Evolutionary conservation across 53 echinoderm and acorn worm genomes (phyloP), one percentile per base, ranked within the genome.

Genomic region (Stichopus horrens): DNA sequence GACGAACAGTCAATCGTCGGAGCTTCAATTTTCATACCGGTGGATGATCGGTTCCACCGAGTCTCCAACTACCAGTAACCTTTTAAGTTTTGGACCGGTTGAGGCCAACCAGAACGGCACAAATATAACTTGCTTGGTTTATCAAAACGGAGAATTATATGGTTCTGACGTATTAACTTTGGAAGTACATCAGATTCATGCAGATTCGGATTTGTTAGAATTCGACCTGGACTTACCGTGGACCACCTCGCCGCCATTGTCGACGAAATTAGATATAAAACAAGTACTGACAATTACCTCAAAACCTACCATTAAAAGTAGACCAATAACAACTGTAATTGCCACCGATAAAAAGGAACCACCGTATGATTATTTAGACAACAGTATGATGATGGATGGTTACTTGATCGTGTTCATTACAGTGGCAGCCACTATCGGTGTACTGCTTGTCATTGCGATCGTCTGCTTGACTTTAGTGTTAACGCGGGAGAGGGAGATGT

Each of bases 391-490:
- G 51, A 14, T 67, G 14, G 85, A 85, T 5, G 58, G 85, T n/a
- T 85, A 85, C 68, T 16, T 85, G 23, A 63, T 85, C 11, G 22
- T 85, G 23, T 85, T 85, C 18, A 52, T 85, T 9, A 9, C 22
- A 10, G 60, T 85, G 5, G 66, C 85, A 5, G 10, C 85, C 13
- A 53, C 65, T 10, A 67, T 85, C 4, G 85, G 85, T 9, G 85
- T 85, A 5, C 10, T 85, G 16, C 37, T 85, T 13, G 7, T 85
- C 4, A 66, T 85, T 7, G 60, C 85, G 21, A 85, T 85, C 18
- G 23, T 85, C 68, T 85, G 85, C 66, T 85, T 85, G 67, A 22
- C 85, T 9, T 53, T 85, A 59, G 85, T 85, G 20, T 85, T 85
- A 18, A 65, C 85, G 4, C 85, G 85, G 18, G 6, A 67, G 5